phyloP scores from a whole-genome alignment of 2,888 invertebrate genomes.

The Baccha elongata region DNA sequence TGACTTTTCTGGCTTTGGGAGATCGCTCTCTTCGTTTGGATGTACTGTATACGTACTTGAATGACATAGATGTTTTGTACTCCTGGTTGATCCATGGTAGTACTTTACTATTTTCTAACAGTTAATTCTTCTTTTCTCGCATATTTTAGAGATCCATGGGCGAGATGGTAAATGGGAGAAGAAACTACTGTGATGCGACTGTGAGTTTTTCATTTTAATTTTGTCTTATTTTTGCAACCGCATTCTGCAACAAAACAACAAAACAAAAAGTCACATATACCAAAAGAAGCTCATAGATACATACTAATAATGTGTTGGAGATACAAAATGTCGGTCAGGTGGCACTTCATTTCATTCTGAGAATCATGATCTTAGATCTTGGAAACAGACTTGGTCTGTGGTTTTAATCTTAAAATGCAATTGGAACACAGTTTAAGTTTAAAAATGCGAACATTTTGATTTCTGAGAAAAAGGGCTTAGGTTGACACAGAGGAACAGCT shows the following conservation, averaged over 20 bases:
- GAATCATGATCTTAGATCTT: slow-evolving; percentile 31
- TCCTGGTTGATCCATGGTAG: slow-evolving; percentile 62
- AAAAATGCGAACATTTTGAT: neutral
- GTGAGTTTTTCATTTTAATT: slow-evolving; percentile 42
- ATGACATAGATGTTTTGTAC: slow-evolving; percentile 69
- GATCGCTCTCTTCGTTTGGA: slow-evolving; percentile 52
- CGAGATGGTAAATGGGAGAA: slow-evolving; percentile 61
- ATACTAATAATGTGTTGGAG: slow-evolving; percentile 29
- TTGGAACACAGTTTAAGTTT: neutral
- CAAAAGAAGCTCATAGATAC: slow-evolving; percentile 23
- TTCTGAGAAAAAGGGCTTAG: too few relatives aligned
- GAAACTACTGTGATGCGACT: slow-evolving; percentile 33
- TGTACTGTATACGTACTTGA: slow-evolving; percentile 65
- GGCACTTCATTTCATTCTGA: slow-evolving; percentile 45
- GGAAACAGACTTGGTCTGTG: slow-evolving; percentile 2
- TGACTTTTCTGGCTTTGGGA: slow-evolving; percentile 70
- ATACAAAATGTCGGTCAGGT: slow-evolving; percentile 64
- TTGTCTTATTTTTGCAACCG: slow-evolving; percentile 60
- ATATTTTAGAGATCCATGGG: slow-evolving; percentile 55
- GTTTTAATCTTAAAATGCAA: slow-evolving; percentile 15
- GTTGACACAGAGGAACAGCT: too few relatives aligned
- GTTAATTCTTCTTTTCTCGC: slow-evolving; percentile 67
- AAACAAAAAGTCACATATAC: slow-evolving; percentile 23
- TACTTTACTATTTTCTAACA: slow-evolving; percentile 67
- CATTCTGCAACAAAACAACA: slow-evolving; percentile 42